A percentile compares a stretch with the other conserved stretches of the same genome.
Conservation (phyloP, 2,113 vertebrate genomes). For the Chaetops frenatus region DNA sequence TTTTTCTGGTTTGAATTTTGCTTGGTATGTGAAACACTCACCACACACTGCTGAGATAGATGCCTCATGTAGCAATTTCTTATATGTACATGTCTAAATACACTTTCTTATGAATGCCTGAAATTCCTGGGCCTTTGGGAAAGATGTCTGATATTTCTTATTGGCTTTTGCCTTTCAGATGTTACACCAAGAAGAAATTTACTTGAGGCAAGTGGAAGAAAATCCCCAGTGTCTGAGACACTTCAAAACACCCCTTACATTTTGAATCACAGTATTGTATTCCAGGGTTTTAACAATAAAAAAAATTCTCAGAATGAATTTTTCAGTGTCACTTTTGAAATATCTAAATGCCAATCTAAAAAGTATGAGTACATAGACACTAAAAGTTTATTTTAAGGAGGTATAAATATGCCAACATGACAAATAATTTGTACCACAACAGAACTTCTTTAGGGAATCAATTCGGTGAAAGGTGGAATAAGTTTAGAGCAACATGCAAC, state of each 20-base stretch:
- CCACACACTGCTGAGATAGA: not conserved
- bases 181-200: not conserved
- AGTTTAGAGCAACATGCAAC: not conserved
- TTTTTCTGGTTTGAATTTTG: constrained; percentile 20
- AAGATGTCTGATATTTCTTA: not conserved
- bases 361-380: not conserved
- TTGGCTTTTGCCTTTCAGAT: constrained; percentile 4
- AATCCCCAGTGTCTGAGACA: not conserved
- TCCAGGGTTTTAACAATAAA: not conserved
- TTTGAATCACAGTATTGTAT: not conserved
- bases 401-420: accelerated
- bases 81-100: constrained; percentile 17
- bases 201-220: not conserved
- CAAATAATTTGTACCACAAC: not conserved
- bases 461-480: not conserved
- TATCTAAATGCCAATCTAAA: not conserved
- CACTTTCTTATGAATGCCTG: constrained; percentile 10
- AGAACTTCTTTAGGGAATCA: not conserved
- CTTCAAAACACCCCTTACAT: not conserved
- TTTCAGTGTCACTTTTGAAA: not conserved
- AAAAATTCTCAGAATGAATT: not conserved
- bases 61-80: not conserved
- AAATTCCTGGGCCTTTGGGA: constrained; percentile 34
- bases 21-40: not conserved
- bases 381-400: not conserved